Evolutionary conservation across 2,797 vertebrate species (phyloP).

Genomic region (Enoplosus armatus): DNA sequence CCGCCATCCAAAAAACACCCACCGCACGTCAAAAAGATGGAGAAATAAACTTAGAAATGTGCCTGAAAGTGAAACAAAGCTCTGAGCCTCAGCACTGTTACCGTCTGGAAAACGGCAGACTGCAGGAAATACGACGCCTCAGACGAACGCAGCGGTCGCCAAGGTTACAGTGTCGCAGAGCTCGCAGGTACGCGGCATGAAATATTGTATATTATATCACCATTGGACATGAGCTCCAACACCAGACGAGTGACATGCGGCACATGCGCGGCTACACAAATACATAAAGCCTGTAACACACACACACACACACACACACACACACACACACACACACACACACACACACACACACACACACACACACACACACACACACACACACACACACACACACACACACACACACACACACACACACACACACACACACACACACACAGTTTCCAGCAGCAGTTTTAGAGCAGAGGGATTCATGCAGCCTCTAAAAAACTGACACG

Average conservation of each 20-base stretch:
- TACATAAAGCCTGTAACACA: slow-evolving; percentile 1
- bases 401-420: too few species aligned
- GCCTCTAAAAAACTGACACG: slow-evolving; percentile 56
- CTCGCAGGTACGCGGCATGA: not conserved
- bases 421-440: too few species aligned
- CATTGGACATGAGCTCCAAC: not conserved
- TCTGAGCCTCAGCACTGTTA: not conserved
- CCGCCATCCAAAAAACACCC: slow-evolving; percentile 14
- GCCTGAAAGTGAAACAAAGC: not conserved
- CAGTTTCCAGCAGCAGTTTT: slow-evolving; percentile 14
- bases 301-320: slow-evolving; percentile 11
- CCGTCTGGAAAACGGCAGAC: not conserved
- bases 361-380: slow-evolving; percentile 11
- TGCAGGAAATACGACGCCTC: not conserved
- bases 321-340: slow-evolving; percentile 13
- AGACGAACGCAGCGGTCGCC: not conserved
- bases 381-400: slow-evolving; percentile 15
- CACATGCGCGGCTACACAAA: not conserved
- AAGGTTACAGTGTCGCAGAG: slow-evolving; percentile 28
- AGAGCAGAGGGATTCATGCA: slow-evolving; percentile 49
- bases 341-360: slow-evolving; percentile 11
- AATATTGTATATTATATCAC: not conserved
- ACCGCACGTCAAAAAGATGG: not conserved
- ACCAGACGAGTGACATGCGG: not conserved
- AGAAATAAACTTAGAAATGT: not conserved